Evolutionary conservation across 2,113 vertebrate species (phyloP), one percentile per base, ranked within the genome.

Genomic region (Gracilinanus agilis): DNA sequence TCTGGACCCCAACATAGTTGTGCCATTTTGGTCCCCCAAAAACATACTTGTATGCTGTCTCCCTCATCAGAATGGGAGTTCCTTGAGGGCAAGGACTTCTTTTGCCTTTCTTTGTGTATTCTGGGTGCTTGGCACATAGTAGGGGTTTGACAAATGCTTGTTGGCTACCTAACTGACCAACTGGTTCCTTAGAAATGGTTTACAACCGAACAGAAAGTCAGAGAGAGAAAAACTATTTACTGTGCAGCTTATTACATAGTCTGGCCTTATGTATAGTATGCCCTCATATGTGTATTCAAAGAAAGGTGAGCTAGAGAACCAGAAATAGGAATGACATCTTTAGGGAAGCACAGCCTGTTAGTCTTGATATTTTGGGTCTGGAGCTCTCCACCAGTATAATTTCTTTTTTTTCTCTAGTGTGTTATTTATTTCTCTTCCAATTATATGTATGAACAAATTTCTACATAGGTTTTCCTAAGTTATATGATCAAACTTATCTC

Each of bases 211-310:
- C 90, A 90, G 91, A 95, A 56, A 24, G 24, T 89, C 44, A 91
- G 21, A 75, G 34, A 40, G 34, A 21, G 34, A 23, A 95, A 89
- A 90, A 90, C 9, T 19, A 34, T 29, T 21, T 7, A 89, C 53
- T 54, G 25, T 34, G 55, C 94, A 53, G 29, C 91, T 89, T 92
- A 61, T 90, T 92, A 19, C 53, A 53, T 12, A 4, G 40, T 16
- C 0, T 1, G 53, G 67, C 90, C 88, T 49, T 53, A 1, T 58
- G 6, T 0, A 24, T 34, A 44, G 24, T 55, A 34, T 34, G 3
- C 21, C 0, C 0, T 53, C 56, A 29, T 55, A 11, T 3, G 27
- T 89, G 3, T 40, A 3, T 8, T 24, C n/a, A 0, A 55, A 53
- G 23, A 34, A 89, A 49, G 90, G 89, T 34, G 13, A 4, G 25